Evolutionary conservation across 1,140 invertebrate genomes (phyloP), one percentile per base, ranked within the genome.

Genomic region (Meloidogyne exigua): DNA sequence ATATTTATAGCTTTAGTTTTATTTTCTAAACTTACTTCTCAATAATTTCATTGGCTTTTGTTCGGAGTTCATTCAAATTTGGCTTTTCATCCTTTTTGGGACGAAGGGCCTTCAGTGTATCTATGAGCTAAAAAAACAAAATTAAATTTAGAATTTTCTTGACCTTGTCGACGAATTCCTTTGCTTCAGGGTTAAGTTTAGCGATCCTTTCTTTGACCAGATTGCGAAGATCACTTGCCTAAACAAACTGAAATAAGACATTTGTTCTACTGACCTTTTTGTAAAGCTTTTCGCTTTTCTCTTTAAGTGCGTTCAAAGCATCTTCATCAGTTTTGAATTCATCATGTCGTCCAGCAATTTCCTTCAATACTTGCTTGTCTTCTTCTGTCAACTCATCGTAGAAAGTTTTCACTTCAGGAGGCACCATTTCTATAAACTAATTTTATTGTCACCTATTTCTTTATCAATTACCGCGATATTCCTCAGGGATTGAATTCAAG

Each of bases 51-150:
- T 77, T 80, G 70, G 77, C 79, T 28, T 63, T 42, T 28, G 73
- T 68, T n/a, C 81, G 80, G 11, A 80, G 26, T 71, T 81, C 83
- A 21, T 73, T 84, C 26, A 82, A 67, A 26, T 82, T 77, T 26
- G 81, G 81, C 64, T 82, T 82, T 49, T 84, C 82, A 25, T 76
- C 81, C 65, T 42, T 36, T 39, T 84, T 84, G 42, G 81, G 81
- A 23, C 72, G 81, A 25, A 82, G 57, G 18, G 74, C 42, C 7
- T 73, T 64, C 23, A 83, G 28, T 32, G 84, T 84, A 2, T 80
- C 81, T 49, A 82, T 82, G 25, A 82, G 70, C 81, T 82, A 44
- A 25, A 80, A 23, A 67, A 44, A 39, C 11, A 18, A 36, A 9
- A 12, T 13, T 32, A 25, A 44, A 2, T 23, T 5, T 7, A 36